Evolutionary conservation across 2,888 invertebrate species (phyloP).

Genomic region (Sinopyrophorus schimmeli): DNA sequence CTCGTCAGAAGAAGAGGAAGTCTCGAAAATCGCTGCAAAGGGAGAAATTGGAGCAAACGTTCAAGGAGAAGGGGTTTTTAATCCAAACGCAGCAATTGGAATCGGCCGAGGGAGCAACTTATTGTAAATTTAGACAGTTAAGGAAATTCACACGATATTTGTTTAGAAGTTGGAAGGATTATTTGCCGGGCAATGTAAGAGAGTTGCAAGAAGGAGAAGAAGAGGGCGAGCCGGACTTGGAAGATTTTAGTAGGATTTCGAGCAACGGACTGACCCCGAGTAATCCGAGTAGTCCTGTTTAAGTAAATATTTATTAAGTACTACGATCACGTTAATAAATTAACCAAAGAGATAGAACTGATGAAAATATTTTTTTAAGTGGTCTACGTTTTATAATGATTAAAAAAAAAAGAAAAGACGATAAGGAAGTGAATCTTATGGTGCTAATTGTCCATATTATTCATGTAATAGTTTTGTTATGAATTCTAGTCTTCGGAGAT

Average conservation of each 20-base stretch:
- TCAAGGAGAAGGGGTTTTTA: slow-evolving; percentile 89
- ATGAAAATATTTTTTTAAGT: slow-evolving; percentile 24
- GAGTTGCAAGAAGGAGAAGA: slow-evolving; percentile 47
- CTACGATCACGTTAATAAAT: slow-evolving; percentile 9
- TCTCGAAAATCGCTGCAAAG: slow-evolving; percentile 81
- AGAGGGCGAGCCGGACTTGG: slow-evolving; percentile 28
- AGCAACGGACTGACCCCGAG: slow-evolving; percentile 14
- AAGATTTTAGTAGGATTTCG: slow-evolving; percentile 22
- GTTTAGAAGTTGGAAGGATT: slow-evolving; percentile 92
- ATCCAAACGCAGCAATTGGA: slow-evolving; percentile 93
- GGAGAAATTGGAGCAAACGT: slow-evolving; percentile 88
- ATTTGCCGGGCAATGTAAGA: slow-evolving; percentile 70
- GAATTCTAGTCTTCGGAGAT: slow-evolving; percentile 27
- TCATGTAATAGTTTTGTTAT: slow-evolving; percentile 11
- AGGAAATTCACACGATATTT: slow-evolving; percentile 89
- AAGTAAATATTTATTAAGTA: slow-evolving; percentile 4
- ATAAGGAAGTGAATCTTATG: slow-evolving; percentile 16
- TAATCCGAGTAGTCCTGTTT: slow-evolving; percentile 22
- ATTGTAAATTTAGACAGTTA: slow-evolving; percentile 89
- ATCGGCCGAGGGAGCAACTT: slow-evolving; percentile 90
- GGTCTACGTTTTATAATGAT: slow-evolving; percentile 16
- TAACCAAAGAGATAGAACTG: slow-evolving; percentile 27
- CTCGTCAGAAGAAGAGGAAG: slow-evolving; percentile 68
- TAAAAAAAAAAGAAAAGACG: slow-evolving; percentile 14
- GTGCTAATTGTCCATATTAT: slow-evolving; percentile 13